Conservation (phyloP, 2,888 invertebrate species). For the Choristoneura rosaceana region DNA sequence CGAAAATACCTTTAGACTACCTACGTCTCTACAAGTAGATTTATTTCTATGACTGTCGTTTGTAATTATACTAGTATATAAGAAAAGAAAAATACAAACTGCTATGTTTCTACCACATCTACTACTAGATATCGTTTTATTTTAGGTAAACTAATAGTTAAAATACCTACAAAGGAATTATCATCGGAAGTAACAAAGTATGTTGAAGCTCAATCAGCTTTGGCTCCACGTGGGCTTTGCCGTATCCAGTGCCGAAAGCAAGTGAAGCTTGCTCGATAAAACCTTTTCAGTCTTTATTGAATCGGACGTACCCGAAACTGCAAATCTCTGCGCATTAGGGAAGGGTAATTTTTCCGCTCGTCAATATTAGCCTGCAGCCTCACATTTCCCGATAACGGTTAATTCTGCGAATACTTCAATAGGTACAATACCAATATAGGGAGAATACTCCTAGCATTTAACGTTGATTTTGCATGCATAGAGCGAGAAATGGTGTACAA, state of each 20-base stretch:
- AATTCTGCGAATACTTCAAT: slow-evolving; percentile 37
- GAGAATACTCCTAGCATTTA: neutral
- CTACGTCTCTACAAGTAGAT: neutral
- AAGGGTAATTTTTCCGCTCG: slow-evolving; percentile 48
- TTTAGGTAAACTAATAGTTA: no score
- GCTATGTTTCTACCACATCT: no score
- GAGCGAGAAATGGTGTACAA: neutral
- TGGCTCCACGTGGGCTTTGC: neutral
- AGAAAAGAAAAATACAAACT: no score
- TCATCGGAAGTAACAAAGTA: slow-evolving; percentile 9
- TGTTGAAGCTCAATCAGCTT: slow-evolving; percentile 27
- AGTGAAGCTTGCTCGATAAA: slow-evolving; percentile 42
- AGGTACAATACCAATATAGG: neutral
- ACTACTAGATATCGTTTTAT: no score
- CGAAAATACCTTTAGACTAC: neutral
- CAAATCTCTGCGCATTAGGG: slow-evolving; percentile 50
- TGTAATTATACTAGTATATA: neutral
- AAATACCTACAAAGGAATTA: neutral
- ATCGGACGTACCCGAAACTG: slow-evolving; percentile 44
- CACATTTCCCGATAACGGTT: slow-evolving; percentile 39
- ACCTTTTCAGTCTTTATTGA: slow-evolving; percentile 47
- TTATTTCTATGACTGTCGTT: neutral
- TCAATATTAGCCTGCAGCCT: slow-evolving; percentile 49
- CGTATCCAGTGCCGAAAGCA: slow-evolving; percentile 33
- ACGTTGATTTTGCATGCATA: neutral